phyloP scores from a whole-genome alignment of 2,113 vertebrate species.

The Carollia perspicillata region DNA sequence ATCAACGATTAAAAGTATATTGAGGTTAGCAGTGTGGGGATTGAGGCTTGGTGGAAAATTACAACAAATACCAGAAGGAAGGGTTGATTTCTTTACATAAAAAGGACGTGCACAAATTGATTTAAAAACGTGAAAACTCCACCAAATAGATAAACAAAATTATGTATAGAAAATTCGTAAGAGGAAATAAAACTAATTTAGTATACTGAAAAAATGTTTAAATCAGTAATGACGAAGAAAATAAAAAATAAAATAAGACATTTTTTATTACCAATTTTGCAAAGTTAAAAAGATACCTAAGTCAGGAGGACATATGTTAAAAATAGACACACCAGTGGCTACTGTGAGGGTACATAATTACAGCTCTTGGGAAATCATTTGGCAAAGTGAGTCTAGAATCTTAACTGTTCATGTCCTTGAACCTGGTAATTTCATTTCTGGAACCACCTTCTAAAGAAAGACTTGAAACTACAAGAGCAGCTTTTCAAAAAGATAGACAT shows the following conservation, averaged over 20 bases:
- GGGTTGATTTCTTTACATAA: not conserved
- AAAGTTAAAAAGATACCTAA: not conserved
- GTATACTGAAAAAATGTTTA: not conserved
- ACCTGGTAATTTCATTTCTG: not conserved
- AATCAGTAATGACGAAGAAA: not conserved
- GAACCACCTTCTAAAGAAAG: not conserved
- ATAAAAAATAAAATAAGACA: not conserved
- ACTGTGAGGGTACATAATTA: not conserved
- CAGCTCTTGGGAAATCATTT: not conserved
- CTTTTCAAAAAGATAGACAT: not conserved
- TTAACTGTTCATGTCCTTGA: not conserved
- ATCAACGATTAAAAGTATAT: not conserved
- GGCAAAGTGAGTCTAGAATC: not conserved
- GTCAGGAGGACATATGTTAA: not conserved
- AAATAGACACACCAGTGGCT: not conserved
- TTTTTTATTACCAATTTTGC: not conserved
- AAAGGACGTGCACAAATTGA: slow-evolving; percentile 6
- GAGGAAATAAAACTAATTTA: slow-evolving; percentile 10
- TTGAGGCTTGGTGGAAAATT: not conserved
- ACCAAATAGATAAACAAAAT: not conserved
- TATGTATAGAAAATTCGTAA: not conserved
- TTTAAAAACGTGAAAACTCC: not conserved
- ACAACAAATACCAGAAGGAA: not conserved
- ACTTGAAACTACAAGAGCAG: not conserved
- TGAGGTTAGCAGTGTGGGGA: not conserved